phyloP scores from a whole-genome alignment of 2,797 vertebrate species.

The Amniataba percoides region DNA sequence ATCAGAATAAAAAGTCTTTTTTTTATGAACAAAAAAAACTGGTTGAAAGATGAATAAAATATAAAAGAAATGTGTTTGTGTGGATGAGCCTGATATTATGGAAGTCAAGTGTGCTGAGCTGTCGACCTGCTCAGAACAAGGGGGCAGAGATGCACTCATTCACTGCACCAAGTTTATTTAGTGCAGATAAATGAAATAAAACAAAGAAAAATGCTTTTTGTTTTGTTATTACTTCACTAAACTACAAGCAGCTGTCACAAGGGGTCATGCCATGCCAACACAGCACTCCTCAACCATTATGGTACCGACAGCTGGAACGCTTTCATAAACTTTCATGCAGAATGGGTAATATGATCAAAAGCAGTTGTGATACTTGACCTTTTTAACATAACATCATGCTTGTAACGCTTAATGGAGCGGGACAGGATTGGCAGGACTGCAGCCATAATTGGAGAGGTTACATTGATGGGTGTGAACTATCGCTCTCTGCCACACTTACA shows the following conservation, averaged over 20 bases:
- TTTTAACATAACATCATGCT: constrained; percentile 53
- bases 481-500: constrained; percentile 10
- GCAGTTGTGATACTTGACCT: constrained; percentile 63
- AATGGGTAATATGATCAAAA: constrained; percentile 58
- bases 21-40: too few relatives aligned
- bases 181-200: too few relatives aligned
- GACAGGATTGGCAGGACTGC: constrained; percentile 40
- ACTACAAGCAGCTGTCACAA: constrained; percentile 36
- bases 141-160: neutral
- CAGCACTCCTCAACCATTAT: constrained; percentile 22
- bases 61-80: neutral
- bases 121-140: neutral
- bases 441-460: constrained; percentile 53
- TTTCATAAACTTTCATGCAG: constrained; percentile 49
- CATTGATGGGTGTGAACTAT: constrained; percentile 41
- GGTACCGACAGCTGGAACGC: constrained; percentile 28
- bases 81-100: neutral
- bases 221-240: constrained; percentile 12
- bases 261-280: constrained; percentile 20
- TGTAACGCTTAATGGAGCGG: constrained; percentile 47
- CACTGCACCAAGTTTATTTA: neutral
- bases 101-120: neutral
- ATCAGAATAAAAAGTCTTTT: too few relatives aligned
- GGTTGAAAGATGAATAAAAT: neutral
- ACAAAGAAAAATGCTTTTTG: constrained; percentile 7